A percentile compares a stretch with the other conserved stretches of the same genome.
These are phyloP conservation scores for Coranthus polyacanthus DNA, from an alignment of 2,797 vertebrate species.

Conservation along the genomic window DNA sequence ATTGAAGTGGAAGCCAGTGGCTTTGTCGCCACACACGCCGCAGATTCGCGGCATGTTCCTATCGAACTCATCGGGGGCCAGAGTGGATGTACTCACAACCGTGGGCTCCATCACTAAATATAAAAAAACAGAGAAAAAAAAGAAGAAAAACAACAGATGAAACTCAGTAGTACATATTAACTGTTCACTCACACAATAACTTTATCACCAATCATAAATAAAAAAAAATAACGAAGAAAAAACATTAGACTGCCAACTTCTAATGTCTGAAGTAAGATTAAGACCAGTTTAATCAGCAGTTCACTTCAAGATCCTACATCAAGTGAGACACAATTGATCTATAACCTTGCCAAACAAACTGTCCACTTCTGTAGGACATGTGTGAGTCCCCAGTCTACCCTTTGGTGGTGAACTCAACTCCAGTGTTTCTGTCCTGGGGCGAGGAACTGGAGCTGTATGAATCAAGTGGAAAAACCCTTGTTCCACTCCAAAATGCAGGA, in stretches of 20 bases:
- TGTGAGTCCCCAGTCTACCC: slow-evolving; percentile 17
- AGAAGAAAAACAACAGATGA: not conserved
- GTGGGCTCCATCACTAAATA: slow-evolving; percentile 87
- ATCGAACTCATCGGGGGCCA: slow-evolving; percentile 90
- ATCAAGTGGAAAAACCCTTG: slow-evolving; percentile 51
- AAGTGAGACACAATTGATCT: slow-evolving; percentile 18
- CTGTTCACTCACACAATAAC: slow-evolving; percentile 13
- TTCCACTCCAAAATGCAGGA: slow-evolving; percentile 47
- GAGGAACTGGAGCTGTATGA: slow-evolving; percentile 44
- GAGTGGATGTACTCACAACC: slow-evolving; percentile 88
- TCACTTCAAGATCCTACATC: not conserved
- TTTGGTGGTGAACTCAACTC: slow-evolving; percentile 40
- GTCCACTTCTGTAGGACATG: slow-evolving; percentile 28
- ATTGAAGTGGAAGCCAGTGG: slow-evolving; percentile 98
- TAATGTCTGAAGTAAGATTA: slow-evolving; percentile 34
- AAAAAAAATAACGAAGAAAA: too few relatives aligned
- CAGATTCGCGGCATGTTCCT: slow-evolving; percentile 93
- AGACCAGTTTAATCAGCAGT: slow-evolving; percentile 14
- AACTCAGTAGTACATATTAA: slow-evolving; percentile 10
- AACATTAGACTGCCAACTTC: slow-evolving; percentile 2
- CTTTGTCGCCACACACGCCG: slow-evolving; percentile 95
- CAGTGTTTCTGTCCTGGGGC: slow-evolving; percentile 35
- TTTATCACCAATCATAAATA: slow-evolving; percentile 8
- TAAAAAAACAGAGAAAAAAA: slow-evolving; percentile 4
- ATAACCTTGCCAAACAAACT: slow-evolving; percentile 25